Percentiles rank a stretch among this genome's conserved stretches.
Evolutionary conservation across 2,888 invertebrate genomes (phyloP).

Genomic region (Aspidiotus destructor): DNA sequence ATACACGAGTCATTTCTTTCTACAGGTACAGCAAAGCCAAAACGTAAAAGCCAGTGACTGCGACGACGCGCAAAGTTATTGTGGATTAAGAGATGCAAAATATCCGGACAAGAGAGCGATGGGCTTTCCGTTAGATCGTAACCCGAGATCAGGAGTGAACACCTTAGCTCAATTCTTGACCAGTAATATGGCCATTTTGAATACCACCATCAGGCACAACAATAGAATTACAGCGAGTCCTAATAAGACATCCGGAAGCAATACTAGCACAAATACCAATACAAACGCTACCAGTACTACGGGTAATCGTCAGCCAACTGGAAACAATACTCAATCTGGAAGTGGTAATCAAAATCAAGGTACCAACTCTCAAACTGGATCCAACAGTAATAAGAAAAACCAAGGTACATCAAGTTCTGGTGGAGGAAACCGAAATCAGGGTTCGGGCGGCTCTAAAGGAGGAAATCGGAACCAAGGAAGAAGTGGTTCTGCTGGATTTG

Average conservation of each 20-base stretch:
- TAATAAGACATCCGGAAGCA: neutral
- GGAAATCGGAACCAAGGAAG: no score
- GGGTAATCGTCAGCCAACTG: no score
- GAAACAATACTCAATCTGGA: no score
- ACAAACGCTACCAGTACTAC: no score
- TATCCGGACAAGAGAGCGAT: constrained; percentile 74
- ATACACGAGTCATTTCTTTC: neutral
- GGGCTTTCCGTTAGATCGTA: constrained; percentile 73
- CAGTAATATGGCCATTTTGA: constrained; percentile 59
- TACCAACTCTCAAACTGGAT: no score
- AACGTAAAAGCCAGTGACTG: constrained; percentile 44
- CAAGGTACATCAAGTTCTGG: no score
- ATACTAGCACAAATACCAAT: no score
- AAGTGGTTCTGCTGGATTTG: no score
- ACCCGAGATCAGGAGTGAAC: constrained; percentile 50
- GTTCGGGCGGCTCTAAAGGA: no score
- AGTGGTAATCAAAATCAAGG: no score
- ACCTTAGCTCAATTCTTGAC: constrained; percentile 59
- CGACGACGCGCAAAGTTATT: constrained; percentile 66
- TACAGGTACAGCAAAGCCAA: neutral
- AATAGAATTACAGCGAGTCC: constrained; percentile 41
- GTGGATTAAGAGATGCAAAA: constrained; percentile 63
- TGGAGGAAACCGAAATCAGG: no score
- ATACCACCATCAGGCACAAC: constrained; percentile 52
- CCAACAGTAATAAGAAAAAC: no score